Evolutionary conservation across 2,113 vertebrate species (phyloP).

Genomic region (Cynocephalus volans): DNA sequence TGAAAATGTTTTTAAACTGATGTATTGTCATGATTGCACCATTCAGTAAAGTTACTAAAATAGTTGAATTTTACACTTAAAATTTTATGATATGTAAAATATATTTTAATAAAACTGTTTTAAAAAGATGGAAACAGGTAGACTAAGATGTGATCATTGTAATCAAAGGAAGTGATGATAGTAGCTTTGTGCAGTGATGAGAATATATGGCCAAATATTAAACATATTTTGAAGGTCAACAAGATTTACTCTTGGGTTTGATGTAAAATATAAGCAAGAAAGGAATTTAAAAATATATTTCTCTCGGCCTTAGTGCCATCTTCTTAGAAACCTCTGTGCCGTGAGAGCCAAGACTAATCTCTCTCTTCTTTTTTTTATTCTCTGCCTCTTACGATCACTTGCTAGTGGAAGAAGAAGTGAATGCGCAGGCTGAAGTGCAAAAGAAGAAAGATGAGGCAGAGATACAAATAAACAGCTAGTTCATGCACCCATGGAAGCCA

Average conservation of each 20-base stretch:
- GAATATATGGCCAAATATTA: background rate
- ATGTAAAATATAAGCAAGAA: background rate
- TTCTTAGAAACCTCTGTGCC: too few species aligned
- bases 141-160: background rate
- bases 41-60: background rate
- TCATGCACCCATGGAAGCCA: too few species aligned
- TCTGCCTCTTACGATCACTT: too few species aligned
- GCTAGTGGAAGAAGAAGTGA: too few species aligned
- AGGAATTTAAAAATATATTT: background rate
- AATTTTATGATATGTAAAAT: background rate
- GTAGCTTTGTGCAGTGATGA: background rate
- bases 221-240: conserved; percentile 1
- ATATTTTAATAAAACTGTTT: background rate
- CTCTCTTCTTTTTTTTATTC: too few species aligned
- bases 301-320: too few species aligned
- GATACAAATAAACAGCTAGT: too few species aligned
- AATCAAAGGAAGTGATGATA: background rate
- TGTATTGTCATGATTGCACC: background rate
- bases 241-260: conserved; percentile 25
- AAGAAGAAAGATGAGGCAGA: too few species aligned
- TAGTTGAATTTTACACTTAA: background rate
- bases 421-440: too few species aligned
- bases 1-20: background rate
- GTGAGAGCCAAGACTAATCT: too few species aligned
- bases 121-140: background rate